phyloP scores from a whole-genome alignment of 2,888 invertebrate genomes.

The Didymodactylos carnosus region DNA sequence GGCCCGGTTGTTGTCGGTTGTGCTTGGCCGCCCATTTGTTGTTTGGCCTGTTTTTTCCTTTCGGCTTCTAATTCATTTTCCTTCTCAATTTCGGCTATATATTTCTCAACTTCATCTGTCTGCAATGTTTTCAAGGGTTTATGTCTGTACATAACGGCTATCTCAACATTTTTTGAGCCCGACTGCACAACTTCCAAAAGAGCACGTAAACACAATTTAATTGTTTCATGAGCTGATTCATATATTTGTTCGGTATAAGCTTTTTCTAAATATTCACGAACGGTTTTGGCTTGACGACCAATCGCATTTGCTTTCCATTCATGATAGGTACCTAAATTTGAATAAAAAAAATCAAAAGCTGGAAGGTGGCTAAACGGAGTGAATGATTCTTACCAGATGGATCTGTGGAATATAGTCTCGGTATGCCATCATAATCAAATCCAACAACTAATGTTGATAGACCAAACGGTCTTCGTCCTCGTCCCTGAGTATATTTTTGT shows the following conservation, averaged over 20 bases:
- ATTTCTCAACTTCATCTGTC: constrained; percentile 68
- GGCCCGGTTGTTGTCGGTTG: neutral
- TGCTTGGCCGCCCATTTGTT: neutral
- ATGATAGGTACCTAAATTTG: constrained; percentile 87
- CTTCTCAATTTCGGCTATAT: constrained; percentile 81
- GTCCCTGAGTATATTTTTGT: constrained; percentile 89
- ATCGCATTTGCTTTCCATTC: constrained; percentile 67
- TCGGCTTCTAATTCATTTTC: constrained; percentile 94
- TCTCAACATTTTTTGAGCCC: constrained; percentile 92
- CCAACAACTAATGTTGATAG: constrained; percentile 93
- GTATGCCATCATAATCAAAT: constrained; percentile 84
- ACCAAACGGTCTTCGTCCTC: constrained; percentile 91
- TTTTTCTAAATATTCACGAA: constrained; percentile 87
- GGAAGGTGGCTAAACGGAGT: no score
- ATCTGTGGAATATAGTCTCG: constrained; percentile 93
- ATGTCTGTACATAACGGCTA: constrained; percentile 73
- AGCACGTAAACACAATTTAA: constrained; percentile 84
- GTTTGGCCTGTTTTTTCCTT: constrained; percentile 41
- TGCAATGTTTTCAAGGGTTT: constrained; percentile 51
- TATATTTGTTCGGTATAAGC: constrained; percentile 74
- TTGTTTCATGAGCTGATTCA: constrained; percentile 36
- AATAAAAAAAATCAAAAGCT: no score
- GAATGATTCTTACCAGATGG: no score
- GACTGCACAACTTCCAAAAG: constrained; percentile 92
- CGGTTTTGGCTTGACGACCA: constrained; percentile 88